phyloP scores from a whole-genome alignment of 1,140 invertebrate species.

The Solenopsis fugax region DNA sequence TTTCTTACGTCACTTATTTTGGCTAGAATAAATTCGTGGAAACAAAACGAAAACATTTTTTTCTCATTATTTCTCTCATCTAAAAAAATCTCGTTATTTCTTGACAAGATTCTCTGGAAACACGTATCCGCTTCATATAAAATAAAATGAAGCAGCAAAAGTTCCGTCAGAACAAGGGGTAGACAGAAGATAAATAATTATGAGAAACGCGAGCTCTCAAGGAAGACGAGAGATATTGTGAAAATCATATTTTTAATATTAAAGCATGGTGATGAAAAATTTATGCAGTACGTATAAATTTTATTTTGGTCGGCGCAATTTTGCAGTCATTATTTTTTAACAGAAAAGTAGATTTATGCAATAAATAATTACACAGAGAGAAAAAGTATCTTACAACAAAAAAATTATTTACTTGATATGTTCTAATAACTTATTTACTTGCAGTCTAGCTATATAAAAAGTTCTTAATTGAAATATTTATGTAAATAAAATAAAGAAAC shows the following conservation, averaged over 20 bases:
- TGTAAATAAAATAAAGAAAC: too few relatives aligned
- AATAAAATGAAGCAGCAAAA: background rate
- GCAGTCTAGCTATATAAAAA: too few relatives aligned
- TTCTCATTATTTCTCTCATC: background rate
- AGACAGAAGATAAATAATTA: background rate
- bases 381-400: too few relatives aligned
- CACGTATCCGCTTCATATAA: background rate
- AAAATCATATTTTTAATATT: background rate
- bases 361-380: background rate
- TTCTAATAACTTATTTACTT: too few relatives aligned
- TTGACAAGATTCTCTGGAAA: background rate
- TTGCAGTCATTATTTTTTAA: background rate
- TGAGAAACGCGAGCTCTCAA: background rate
- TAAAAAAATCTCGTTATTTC: background rate
- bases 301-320: background rate
- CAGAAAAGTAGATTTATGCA: background rate
- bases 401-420: too few relatives aligned
- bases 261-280: background rate
- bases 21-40: background rate
- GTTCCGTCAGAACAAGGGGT: too few relatives aligned
- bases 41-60: background rate
- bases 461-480: too few relatives aligned
- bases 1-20: background rate
- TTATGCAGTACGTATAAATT: background rate
- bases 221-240: background rate